Conservation (phyloP, 2,113 vertebrate species). For the Nerophis lumbriciformis region DNA sequence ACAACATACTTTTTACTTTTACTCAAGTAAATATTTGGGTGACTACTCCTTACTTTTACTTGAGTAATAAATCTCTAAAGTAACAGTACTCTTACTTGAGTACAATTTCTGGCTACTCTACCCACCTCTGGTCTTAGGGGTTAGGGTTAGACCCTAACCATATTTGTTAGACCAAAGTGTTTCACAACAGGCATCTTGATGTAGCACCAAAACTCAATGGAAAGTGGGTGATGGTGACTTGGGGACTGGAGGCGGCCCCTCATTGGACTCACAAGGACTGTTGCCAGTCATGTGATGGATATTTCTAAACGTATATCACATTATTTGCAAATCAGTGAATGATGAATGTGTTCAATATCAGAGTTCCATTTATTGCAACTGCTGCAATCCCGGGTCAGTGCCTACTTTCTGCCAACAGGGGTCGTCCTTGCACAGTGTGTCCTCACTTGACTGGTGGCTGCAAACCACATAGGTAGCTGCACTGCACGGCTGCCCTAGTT, state of each 20-base stretch:
- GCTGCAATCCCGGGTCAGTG: background rate
- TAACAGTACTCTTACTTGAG: too few species aligned
- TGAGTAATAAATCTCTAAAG: too few species aligned
- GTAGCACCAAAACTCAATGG: background rate
- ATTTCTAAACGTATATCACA: conserved; percentile 61
- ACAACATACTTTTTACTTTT: too few species aligned
- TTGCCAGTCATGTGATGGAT: conserved; percentile 52
- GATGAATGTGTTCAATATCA: conserved; percentile 68
- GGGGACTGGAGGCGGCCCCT: background rate
- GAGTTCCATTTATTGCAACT: conserved; percentile 49
- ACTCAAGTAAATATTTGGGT: too few species aligned
- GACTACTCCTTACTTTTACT: too few species aligned
- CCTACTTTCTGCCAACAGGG: conserved; percentile 46
- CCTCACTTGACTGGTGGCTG: background rate
- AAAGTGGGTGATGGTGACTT: conserved; percentile 14
- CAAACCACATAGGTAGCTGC: background rate
- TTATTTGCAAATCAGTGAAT: conserved; percentile 58
- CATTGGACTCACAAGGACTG: background rate
- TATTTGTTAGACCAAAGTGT: too few species aligned
- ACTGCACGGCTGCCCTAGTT: conserved; percentile 18
- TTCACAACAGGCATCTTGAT: conserved; percentile 7
- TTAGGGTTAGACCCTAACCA: too few species aligned
- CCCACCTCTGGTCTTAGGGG: too few species aligned
- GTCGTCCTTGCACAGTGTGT: conserved; percentile 56
- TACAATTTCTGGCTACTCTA: too few species aligned